phyloP scores from a whole-genome alignment of 2,113 vertebrate species.

The Peromyscus polionotus region DNA sequence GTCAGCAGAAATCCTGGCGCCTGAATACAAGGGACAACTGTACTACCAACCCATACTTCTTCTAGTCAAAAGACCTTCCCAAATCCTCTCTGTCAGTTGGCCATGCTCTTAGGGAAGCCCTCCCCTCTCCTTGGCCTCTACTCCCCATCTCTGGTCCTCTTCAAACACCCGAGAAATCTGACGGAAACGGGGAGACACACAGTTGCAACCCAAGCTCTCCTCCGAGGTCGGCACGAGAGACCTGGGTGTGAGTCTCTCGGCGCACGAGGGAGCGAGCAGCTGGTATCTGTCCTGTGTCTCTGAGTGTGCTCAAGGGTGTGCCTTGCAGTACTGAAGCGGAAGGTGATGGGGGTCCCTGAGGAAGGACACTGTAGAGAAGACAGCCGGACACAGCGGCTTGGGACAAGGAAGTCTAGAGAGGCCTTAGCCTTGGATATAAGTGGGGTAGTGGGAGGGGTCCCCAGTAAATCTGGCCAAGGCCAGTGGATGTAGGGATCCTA shows the following conservation, averaged over 20 bases:
- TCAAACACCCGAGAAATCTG: too few relatives aligned
- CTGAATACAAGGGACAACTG: not conserved
- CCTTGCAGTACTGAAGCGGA: not conserved
- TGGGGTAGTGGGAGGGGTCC: rapidly evolving
- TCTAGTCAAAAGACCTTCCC: not conserved
- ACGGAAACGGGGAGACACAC: not conserved
- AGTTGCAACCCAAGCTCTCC: not conserved
- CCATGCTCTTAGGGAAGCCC: not conserved
- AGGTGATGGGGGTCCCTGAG: not conserved
- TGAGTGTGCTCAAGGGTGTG: not conserved
- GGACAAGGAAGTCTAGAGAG: not conserved
- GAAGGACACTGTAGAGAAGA: not conserved
- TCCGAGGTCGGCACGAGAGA: rapidly evolving
- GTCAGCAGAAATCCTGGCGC: not conserved
- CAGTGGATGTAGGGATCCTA: not conserved
- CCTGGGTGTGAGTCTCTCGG: too few relatives aligned
- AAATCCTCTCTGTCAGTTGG: not conserved
- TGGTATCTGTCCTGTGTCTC: not conserved
- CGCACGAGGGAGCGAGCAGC: not conserved
- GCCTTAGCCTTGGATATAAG: not conserved
- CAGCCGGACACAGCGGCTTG: not conserved
- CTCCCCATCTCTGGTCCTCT: not conserved
- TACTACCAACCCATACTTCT: not conserved
- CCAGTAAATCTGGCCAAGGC: not conserved
- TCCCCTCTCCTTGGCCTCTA: not conserved